Evolutionary conservation across 2,113 vertebrate species (phyloP).

Genomic region (Tyrannus savana): DNA sequence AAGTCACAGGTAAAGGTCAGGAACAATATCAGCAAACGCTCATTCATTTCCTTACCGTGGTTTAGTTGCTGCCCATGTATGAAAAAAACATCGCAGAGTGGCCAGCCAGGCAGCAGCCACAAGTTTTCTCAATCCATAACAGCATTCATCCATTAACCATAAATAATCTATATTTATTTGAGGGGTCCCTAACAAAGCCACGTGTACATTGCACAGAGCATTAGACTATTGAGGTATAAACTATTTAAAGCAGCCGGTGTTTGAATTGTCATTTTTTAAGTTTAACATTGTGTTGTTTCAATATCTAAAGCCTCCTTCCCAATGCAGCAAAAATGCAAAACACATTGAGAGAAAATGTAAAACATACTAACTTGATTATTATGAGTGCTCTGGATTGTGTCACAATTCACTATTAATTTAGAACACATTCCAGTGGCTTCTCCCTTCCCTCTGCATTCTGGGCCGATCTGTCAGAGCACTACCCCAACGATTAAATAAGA

Average conservation of each 20-base stretch:
- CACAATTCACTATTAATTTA: slow-evolving; percentile 73
- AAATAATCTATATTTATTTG: slow-evolving; percentile 30
- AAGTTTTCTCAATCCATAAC: not conserved
- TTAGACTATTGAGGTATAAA: slow-evolving; percentile 58
- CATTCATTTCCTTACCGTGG: not conserved
- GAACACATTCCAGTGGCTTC: slow-evolving; percentile 72
- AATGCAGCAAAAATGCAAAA: slow-evolving; percentile 67
- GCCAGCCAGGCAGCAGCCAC: not conserved
- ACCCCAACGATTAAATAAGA: slow-evolving; percentile 27
- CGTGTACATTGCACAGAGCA: slow-evolving; percentile 39
- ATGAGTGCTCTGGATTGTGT: slow-evolving; percentile 69
- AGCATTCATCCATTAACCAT: slow-evolving; percentile 14
- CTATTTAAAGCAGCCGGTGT: slow-evolving; percentile 64
- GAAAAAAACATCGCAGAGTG: not conserved
- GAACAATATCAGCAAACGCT: not conserved
- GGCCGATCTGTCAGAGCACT: slow-evolving; percentile 54
- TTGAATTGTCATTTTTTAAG: slow-evolving; percentile 65
- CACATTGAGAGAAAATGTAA: slow-evolving; percentile 73
- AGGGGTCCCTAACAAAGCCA: slow-evolving; percentile 15
- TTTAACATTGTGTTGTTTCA: slow-evolving; percentile 63
- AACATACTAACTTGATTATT: slow-evolving; percentile 73
- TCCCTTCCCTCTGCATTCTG: slow-evolving; percentile 61
- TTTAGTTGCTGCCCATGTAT: not conserved
- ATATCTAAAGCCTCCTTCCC: slow-evolving; percentile 60
- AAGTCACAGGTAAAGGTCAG: not conserved